Base-by-base conservation (phyloP, 2,113 vertebrate species). In the Scalopus aquaticus region DNA sequence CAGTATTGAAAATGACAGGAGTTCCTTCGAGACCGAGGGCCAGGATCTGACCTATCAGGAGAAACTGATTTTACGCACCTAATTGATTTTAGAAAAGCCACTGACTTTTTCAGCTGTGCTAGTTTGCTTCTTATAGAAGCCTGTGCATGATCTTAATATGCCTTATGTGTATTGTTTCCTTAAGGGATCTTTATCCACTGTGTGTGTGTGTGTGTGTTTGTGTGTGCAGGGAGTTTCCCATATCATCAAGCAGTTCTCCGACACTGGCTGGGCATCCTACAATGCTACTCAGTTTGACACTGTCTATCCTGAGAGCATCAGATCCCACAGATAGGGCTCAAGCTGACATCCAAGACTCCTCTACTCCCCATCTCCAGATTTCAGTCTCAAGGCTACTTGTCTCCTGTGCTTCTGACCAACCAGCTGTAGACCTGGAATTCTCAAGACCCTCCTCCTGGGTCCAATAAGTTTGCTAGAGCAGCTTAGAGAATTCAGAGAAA, bases 51-150 rank as follows among this genome's bases (percentile, higher is more conserved):
- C 22, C 74, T 49, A 3, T 91, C 32, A 72, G 70, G 69, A 82
- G 72, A 82, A 69, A n/a, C 58, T 64, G 42, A 69, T 42, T 77
- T 65, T 73, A 2, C 82, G 13, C 15, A 69, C 42, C 6, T 86
- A 28, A 54, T 44, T 93, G 37, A 32, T 86, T 76, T 72, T 78
- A 26, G 39, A 22, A 78, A 95, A 86, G 22, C 8, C 17, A 19
- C 8, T n/a, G 6, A 46, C 26, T 95, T 62, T 77, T 90, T 65
- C 9, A 70, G 0, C 72, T 32, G 10, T 70, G 44, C 56, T 19
- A n/a, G 69, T 90, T 89, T 77, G 20, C 56, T 82, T 49, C 70
- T 94, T 89, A 39, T 77, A 76, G 70, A 90, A 89, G 39, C 28
- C 30, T 46, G 0, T 90, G 26, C 37, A 15, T 83, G 70, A 26